A percentile compares a stretch with the other conserved stretches of the same genome.
Conservation (phyloP, 1,140 invertebrate genomes). For the Acromyrmex echinatior region DNA sequence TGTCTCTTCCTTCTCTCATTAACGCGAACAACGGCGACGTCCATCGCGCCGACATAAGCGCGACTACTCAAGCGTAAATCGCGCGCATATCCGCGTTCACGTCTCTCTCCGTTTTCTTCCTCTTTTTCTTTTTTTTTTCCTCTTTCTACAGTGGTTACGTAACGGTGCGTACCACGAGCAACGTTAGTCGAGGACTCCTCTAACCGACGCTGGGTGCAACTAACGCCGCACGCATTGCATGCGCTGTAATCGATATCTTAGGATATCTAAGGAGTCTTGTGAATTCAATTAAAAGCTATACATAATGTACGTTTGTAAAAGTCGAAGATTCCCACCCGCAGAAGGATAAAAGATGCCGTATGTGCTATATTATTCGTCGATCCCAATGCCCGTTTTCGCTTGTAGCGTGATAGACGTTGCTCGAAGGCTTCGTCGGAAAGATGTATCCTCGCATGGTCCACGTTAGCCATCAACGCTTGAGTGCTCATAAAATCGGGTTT, state of each 20-base stretch:
- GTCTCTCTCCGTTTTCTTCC: constrained; percentile 49
- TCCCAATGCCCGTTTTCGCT: neutral
- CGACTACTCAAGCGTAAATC: constrained; percentile 37
- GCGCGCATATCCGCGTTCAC: constrained; percentile 45
- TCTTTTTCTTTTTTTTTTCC: constrained; percentile 8
- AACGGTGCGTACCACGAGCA: constrained; percentile 36
- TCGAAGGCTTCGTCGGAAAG: neutral
- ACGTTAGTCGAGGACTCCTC: constrained; percentile 52
- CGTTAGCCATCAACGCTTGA: neutral
- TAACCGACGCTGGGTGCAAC: constrained; percentile 81
- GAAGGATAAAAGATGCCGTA: neutral
- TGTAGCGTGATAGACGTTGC: neutral
- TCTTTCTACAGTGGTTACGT: constrained; percentile 7
- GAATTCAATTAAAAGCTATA: neutral
- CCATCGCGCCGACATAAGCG: constrained; percentile 15
- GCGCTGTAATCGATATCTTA: constrained; percentile 69
- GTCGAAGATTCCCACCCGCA: neutral
- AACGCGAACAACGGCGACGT: constrained; percentile 37
- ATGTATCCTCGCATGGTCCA: neutral
- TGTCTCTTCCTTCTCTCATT: constrained; percentile 9
- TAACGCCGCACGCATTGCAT: constrained; percentile 85
- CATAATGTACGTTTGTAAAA: constrained; percentile 58
- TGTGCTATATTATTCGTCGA: neutral
- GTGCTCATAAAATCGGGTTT: neutral
- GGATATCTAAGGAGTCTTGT: neutral